phyloP scores from a whole-genome alignment of 2,113 vertebrate species.

The Podarcis muralis region DNA sequence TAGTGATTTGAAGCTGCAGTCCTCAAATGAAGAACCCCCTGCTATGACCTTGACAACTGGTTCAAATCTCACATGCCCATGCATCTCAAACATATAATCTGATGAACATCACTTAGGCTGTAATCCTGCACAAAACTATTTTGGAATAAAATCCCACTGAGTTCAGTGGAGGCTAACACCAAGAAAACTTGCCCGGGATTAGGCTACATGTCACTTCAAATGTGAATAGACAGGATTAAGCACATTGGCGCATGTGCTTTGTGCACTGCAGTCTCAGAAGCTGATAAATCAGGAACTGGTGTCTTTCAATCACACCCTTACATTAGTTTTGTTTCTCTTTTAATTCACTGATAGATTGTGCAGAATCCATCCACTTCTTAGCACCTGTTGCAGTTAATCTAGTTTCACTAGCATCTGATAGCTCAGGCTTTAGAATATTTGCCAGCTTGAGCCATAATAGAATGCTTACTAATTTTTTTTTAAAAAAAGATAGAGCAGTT shows the following conservation, averaged over 20 bases:
- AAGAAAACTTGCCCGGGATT: too few relatives aligned
- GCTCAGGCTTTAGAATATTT: neutral
- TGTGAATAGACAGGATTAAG: neutral
- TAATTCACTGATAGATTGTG: neutral
- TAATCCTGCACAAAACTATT: neutral
- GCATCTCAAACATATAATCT: neutral
- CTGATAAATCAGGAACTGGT: neutral
- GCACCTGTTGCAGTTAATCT: neutral
- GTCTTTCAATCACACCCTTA: neutral
- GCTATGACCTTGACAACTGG: neutral
- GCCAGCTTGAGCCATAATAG: neutral
- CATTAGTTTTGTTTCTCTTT: neutral
- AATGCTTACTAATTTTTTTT: neutral
- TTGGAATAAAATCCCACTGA: neutral
- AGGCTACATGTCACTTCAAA: neutral
- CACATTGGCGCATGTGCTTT: neutral
- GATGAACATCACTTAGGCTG: neutral
- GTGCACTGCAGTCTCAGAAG: neutral
- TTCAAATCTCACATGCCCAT: accelerated
- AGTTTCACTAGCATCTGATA: neutral
- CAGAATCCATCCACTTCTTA: neutral
- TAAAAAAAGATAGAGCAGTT: neutral
- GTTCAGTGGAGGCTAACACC: neutral
- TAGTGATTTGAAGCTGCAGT: neutral
- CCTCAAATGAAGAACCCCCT: neutral